Percentiles rank a stretch among this genome's conserved stretches.
These are phyloP conservation scores for Synodontis membranacea DNA, from an alignment of 2,113 vertebrate genomes.

Conservation along the genomic window DNA sequence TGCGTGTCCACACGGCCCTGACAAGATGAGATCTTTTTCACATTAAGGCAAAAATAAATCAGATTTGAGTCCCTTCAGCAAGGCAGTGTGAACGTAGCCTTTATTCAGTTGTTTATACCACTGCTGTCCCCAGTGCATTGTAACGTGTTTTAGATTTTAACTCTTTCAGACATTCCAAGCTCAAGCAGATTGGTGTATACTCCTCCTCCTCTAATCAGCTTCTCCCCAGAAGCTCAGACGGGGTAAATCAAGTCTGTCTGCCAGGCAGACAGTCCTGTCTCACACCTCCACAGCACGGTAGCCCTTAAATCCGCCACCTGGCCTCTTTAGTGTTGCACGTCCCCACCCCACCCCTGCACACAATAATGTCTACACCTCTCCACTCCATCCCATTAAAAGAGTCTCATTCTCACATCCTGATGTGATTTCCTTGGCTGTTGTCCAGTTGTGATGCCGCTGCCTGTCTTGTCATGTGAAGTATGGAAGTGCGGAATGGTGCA, in stretches of 20 bases:
- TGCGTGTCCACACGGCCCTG: too few relatives aligned
- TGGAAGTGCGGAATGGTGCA: slow-evolving; percentile 1
- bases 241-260: slow-evolving; percentile 41
- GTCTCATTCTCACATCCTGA: slow-evolving; percentile 26
- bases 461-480: slow-evolving; percentile 7
- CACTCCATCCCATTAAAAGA: background rate
- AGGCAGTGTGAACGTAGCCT: too few relatives aligned
- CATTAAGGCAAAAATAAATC: too few relatives aligned
- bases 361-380: slow-evolving; percentile 28
- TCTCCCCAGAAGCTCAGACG: slow-evolving; percentile 28
- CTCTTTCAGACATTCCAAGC: background rate
- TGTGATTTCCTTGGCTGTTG: slow-evolving; percentile 26
- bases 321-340: background rate
- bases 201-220: slow-evolving; percentile 20
- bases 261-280: slow-evolving; percentile 40
- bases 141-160: background rate
- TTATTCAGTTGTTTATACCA: background rate
- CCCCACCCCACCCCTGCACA: background rate
- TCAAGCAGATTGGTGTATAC: slow-evolving; percentile 4
- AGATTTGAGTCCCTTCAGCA: too few relatives aligned
- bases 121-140: background rate
- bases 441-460: slow-evolving; percentile 7
- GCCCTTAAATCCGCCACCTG: slow-evolving; percentile 39
- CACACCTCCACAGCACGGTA: slow-evolving; percentile 44
- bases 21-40: too few relatives aligned